Conservation (phyloP, 1,140 invertebrate genomes). For the Drosophila oshimai region DNA sequence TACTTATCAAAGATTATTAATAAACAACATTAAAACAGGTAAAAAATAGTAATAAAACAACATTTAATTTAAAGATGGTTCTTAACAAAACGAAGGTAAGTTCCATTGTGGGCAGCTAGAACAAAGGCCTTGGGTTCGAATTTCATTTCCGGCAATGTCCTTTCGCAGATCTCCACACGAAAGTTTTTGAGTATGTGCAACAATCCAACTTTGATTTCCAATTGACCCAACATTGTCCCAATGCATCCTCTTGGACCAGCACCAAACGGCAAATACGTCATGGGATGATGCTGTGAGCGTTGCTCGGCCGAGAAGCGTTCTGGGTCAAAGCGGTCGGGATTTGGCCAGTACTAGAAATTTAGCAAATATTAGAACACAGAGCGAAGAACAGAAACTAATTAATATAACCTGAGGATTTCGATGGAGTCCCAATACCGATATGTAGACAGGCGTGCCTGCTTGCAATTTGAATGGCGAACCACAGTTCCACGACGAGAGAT, state of each 20-base stretch:
- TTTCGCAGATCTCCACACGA: slow-evolving; percentile 72
- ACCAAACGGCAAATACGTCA: slow-evolving; percentile 82
- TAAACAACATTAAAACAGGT: slow-evolving; percentile 41
- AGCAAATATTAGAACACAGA: too few relatives aligned
- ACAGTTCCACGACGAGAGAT: slow-evolving; percentile 80
- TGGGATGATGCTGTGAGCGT: slow-evolving; percentile 62
- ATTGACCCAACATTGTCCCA: too few relatives aligned
- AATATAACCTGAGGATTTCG: slow-evolving; percentile 50
- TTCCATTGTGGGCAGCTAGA: slow-evolving; percentile 76
- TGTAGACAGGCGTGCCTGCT: slow-evolving; percentile 66
- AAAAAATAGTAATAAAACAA: not conserved
- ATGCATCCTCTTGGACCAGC: slow-evolving; percentile 84
- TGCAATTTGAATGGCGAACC: slow-evolving; percentile 26
- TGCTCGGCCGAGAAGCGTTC: slow-evolving; percentile 83
- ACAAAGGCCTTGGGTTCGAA: slow-evolving; percentile 82
- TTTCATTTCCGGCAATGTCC: slow-evolving; percentile 75
- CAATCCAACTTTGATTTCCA: too few relatives aligned
- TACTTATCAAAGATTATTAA: too few relatives aligned
- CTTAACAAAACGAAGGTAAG: slow-evolving; percentile 45
- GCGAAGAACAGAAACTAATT: too few relatives aligned
- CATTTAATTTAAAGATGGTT: slow-evolving; percentile 28
- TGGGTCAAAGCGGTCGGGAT: slow-evolving; percentile 84
- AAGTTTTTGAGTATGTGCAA: slow-evolving; percentile 83
- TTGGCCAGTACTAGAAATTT: slow-evolving; percentile 59
- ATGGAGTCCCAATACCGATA: slow-evolving; percentile 71